A percentile compares a stretch with the other conserved stretches of the same genome.
Evolutionary conservation across 2,888 invertebrate genomes (phyloP).

Genomic region (Teleogryllus oceanicus): DNA sequence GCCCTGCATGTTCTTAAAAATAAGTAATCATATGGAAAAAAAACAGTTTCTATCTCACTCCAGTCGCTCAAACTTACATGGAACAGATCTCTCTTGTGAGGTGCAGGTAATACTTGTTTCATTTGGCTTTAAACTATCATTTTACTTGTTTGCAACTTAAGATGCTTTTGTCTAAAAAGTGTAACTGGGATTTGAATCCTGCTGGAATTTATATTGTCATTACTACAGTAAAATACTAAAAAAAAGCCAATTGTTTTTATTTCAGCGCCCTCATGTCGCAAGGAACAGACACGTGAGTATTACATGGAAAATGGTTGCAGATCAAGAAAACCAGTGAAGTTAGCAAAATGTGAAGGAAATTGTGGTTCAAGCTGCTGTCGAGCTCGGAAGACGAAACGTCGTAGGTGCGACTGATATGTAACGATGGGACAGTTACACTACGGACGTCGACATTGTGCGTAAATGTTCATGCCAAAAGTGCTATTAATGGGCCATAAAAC

Average conservation of each 20-base stretch:
- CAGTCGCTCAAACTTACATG: too few species aligned
- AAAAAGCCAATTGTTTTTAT: slow-evolving; percentile 21
- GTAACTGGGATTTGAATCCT: too few species aligned
- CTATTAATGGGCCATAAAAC: slow-evolving; percentile 53
- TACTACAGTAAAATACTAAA: too few species aligned
- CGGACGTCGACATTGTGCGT: slow-evolving; percentile 93
- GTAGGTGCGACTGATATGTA: slow-evolving; percentile 91
- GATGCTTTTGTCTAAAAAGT: too few species aligned
- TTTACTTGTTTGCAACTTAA: too few species aligned
- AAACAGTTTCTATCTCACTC: too few species aligned
- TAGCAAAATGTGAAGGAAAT: slow-evolving; percentile 77
- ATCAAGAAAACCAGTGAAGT: slow-evolving; percentile 84
- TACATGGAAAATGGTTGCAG: slow-evolving; percentile 89
- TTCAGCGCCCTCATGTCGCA: slow-evolving; percentile 74
- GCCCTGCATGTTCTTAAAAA: too few species aligned
- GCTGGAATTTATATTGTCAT: too few species aligned
- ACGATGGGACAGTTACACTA: slow-evolving; percentile 89
- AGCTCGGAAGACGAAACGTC: slow-evolving; percentile 86
- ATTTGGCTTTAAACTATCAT: too few species aligned
- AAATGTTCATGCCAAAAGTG: slow-evolving; percentile 95
- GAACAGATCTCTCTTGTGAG: too few species aligned
- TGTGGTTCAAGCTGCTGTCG: slow-evolving; percentile 82
- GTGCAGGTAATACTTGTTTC: too few species aligned
- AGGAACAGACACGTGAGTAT: slow-evolving; percentile 86
- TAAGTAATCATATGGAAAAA: too few species aligned